Percentiles rank a stretch among this genome's conserved stretches.
Evolutionary conservation across 2,113 vertebrate species (phyloP).

Genomic region (Chamaea fasciata): DNA sequence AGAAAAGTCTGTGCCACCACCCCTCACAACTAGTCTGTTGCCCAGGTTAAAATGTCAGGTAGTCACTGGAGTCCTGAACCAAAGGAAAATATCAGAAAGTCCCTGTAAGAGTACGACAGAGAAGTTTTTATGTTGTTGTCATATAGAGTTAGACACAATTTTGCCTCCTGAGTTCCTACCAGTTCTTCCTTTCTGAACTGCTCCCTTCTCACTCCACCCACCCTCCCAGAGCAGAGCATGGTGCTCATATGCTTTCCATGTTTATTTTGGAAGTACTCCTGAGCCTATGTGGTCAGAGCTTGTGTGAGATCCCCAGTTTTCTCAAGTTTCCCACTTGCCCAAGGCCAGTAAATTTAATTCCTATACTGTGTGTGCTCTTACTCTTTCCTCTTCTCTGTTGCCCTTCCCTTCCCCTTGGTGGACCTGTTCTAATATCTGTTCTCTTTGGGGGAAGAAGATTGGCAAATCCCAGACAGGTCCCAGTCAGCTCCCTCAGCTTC

Average conservation of each 20-base stretch:
- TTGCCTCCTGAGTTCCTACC: not conserved
- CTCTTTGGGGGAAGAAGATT: not conserved
- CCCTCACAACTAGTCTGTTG: not conserved
- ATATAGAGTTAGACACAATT: not conserved
- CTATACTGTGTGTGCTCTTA: not conserved
- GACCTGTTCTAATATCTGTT: not conserved
- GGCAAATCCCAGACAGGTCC: not conserved
- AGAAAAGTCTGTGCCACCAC: not conserved
- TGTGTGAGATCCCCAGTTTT: not conserved
- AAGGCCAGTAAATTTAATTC: not conserved
- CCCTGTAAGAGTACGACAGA: not conserved
- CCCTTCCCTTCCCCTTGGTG: not conserved
- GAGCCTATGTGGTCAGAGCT: not conserved
- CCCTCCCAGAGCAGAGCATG: not conserved
- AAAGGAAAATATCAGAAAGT: not conserved
- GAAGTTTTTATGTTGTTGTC: not conserved
- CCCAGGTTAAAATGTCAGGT: not conserved
- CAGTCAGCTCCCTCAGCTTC: not conserved
- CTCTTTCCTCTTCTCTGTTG: not conserved
- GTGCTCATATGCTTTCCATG: not conserved
- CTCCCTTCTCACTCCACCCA: not conserved
- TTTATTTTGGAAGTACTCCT: not conserved
- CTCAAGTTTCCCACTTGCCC: not conserved
- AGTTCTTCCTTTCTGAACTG: not conserved
- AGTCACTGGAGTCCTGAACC: not conserved